Percentiles rank a stretch among this genome's conserved stretches.
Evolutionary conservation across 2,888 invertebrate species (phyloP).

Genomic region (Vanessa cardui): DNA sequence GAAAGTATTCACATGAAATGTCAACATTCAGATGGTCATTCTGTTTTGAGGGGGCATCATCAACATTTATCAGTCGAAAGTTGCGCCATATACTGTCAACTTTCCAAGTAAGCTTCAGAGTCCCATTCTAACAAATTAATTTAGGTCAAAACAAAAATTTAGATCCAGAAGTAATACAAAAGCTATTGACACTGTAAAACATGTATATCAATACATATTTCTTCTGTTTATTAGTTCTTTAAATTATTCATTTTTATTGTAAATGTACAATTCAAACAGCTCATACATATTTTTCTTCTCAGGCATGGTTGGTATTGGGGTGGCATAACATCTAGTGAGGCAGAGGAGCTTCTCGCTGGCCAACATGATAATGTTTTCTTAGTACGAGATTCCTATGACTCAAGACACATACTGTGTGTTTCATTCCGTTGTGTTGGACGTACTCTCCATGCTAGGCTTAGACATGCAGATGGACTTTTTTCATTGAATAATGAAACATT

Average conservation of each 20-base stretch:
- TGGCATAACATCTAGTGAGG: conserved; percentile 87
- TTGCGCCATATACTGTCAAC: conserved; percentile 76
- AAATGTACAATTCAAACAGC: not conserved
- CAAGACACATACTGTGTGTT: conserved; percentile 86
- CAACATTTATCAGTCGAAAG: conserved; percentile 73
- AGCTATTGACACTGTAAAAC: too few species aligned
- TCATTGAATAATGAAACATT: conserved; percentile 83
- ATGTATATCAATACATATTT: too few species aligned
- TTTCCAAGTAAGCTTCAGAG: conserved; percentile 66
- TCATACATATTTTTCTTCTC: conserved; percentile 38
- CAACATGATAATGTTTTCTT: conserved; percentile 89
- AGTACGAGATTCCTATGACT: conserved; percentile 88
- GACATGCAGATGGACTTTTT: conserved; percentile 88
- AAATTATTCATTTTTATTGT: not conserved
- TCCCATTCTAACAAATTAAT: not conserved
- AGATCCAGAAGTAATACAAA: too few species aligned
- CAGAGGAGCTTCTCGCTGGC: conserved; percentile 85
- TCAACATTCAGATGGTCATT: conserved; percentile 73
- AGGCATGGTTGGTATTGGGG: conserved; percentile 91
- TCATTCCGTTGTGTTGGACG: conserved; percentile 87
- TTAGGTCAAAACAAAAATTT: too few species aligned
- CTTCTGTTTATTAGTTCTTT: not conserved
- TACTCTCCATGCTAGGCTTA: conserved; percentile 87
- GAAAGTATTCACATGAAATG: conserved; percentile 65
- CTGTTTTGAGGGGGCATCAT: conserved; percentile 73